Evolutionary conservation across 2,888 invertebrate species (phyloP), one percentile per base, ranked within the genome.

Genomic region (Erannis defoliaria): DNA sequence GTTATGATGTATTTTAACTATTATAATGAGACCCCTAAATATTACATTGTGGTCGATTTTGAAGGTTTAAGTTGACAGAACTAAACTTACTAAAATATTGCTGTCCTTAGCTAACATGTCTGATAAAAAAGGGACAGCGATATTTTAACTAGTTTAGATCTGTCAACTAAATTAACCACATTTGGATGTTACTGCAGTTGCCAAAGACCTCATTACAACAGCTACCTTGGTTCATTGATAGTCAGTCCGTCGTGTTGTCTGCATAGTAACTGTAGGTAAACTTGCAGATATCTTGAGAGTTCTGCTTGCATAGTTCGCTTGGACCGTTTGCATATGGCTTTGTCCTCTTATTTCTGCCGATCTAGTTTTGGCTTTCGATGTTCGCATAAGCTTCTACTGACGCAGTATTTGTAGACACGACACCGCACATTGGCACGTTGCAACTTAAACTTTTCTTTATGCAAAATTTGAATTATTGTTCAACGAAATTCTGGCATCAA

Each of bases 301-400:
- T 76, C 68, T 60, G 78, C 77, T 74, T 76, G 55, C 59, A 61
- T 63, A 66, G 64, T 60, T 33, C 33, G 66, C 67, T 65, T 53
- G 66, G 23, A 12, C 55, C n/a, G 43, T 40, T 29, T 64, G 71
- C 69, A 71, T 69, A 67, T 50, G 55, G 64, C 65, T 55, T 60
- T 66, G 66, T 67, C 71, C 66, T 70, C 64, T 62, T 71, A 70
- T 70, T 66, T 74, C 66, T 67, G 71, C 71, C 67, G 66, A 62
- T 51, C 48, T 57, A 23, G 55, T 29, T 19, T 50, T 61, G 5
- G 81, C 81, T 81, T 81, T 78, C 72, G 60, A 75, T 81, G 77
- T 79, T 64, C 57, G 72, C 70, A 72, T 55, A 71, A 29, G 59
- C 66, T 72, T 73, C 49, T 73, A 70, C 69, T 68, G 67, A 63